These are phyloP conservation scores for Sternotherus odoratus DNA, from an alignment of 2,797 vertebrate genomes.

Conservation along the genomic window DNA sequence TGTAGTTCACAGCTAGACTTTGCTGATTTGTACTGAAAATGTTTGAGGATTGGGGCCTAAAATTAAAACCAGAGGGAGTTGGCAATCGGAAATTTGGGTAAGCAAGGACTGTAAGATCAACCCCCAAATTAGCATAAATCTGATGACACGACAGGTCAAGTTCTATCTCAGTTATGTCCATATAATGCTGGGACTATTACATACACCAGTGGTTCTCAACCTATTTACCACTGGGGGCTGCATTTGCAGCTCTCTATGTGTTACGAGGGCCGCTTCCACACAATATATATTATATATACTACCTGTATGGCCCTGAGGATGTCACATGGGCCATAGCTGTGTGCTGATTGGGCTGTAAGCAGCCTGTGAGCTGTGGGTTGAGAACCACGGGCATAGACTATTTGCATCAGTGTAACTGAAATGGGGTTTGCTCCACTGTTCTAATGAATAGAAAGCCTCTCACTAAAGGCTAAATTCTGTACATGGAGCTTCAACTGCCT, in stretches of 20 bases:
- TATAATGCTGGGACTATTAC: constrained; percentile 52
- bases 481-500: constrained; percentile 38
- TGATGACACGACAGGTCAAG: constrained; percentile 22
- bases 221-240: no score
- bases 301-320: no score
- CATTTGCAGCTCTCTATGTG: no score
- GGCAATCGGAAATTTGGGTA: not conserved
- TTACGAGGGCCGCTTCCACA: no score
- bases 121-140: constrained; percentile 20
- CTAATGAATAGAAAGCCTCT: constrained; percentile 54
- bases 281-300: no score
- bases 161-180: constrained; percentile 15
- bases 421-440: constrained; percentile 47
- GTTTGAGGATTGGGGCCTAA: constrained; percentile 10
- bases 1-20: constrained; percentile 38
- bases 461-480: constrained; percentile 55
- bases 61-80: not conserved
- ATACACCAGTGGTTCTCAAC: not conserved
- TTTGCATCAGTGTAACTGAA: constrained; percentile 44
- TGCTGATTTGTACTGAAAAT: constrained; percentile 27
- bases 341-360: no score
- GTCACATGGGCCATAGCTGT: no score
- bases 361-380: no score
- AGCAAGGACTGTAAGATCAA: not conserved
- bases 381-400: not conserved